These are phyloP conservation scores for Aphyosemion australe DNA, from an alignment of 2,113 vertebrate species.

Conservation along the genomic window DNA sequence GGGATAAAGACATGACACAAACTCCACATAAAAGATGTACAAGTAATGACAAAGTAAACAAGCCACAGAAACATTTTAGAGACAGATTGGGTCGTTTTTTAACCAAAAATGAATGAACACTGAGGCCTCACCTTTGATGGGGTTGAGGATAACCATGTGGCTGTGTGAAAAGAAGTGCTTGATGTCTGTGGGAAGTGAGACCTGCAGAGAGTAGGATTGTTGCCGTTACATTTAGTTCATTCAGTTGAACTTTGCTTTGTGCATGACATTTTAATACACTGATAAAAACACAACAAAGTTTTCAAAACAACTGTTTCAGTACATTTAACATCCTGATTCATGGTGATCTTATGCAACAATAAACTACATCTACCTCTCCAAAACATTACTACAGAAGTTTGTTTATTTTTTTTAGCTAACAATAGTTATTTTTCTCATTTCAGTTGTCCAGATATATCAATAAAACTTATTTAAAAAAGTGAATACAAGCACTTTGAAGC, in stretches of 20 bases:
- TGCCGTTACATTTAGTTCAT: background rate
- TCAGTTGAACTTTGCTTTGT: background rate
- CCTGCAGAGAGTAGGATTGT: constrained; percentile 27
- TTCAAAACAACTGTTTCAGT: no score
- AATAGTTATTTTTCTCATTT: background rate
- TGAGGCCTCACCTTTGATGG: constrained; percentile 47
- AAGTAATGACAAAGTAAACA: background rate
- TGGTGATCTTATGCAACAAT: no score
- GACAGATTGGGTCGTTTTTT: no score
- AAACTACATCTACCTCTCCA: no score
- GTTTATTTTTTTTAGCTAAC: background rate
- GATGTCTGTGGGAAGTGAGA: constrained; percentile 23
- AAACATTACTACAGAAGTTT: no score
- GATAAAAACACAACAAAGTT: no score
- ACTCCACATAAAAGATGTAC: no score
- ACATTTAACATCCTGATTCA: no score
- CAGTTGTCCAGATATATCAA: no score
- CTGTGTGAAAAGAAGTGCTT: constrained; percentile 54
- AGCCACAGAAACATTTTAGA: background rate
- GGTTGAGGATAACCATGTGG: constrained; percentile 32
- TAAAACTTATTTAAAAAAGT: no score
- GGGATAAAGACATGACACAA: constrained; percentile 16
- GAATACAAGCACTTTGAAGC: no score
- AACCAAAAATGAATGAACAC: no score
- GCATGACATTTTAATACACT: background rate